Base-by-base conservation (phyloP, 2,888 invertebrate species). In the Geotrupes spiniger region DNA sequence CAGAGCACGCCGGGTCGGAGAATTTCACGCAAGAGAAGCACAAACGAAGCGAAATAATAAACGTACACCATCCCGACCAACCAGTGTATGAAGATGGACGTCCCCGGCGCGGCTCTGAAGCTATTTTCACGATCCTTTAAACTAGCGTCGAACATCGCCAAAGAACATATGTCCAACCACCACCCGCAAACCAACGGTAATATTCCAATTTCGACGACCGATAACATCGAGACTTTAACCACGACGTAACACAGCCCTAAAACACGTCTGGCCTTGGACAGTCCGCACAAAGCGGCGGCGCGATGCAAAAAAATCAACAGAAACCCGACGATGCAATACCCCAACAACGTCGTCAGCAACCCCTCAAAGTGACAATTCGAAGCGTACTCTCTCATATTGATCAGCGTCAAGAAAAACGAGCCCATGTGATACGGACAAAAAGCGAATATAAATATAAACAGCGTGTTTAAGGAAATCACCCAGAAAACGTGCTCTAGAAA, bases 401-500 rank as follows among this genome's bases (percentile, higher is more conserved):
- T 70, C 36, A 87, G 78, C 8, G 84, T 80, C 47, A 96, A 81
- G 1, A 91, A 86, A 63, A 89, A 81, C 61, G 88, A 84, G 1
- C 98, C 98, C 74, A 97, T 92, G 63, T 95, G 93, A 70, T 95
- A 97, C 0, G 98, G 98, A 60, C 90, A 89, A 68, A 95, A 98
- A 31, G 97, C 98, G 76, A 99, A 99, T 12, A 96, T 89, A 53
- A 98, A 81, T 56, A 98, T 97, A 70, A 98, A 98, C 46, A 98
- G 78, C 0, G 97, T 95, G 68, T 99, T 98, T 17, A 99, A 75
- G 0, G 96, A 95, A 12, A 98, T 93, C 15, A 98, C 96, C 98
- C 98, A 99, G 70, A 99, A 97, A 0, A 99, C 97, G 76, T 99
- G 98, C 71, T 99, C 99, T 43, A 99, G 74, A 69, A 99, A 99